Percentiles rank a stretch among this genome's conserved stretches.
phyloP scores from a whole-genome alignment of 2,797 vertebrate species.

The Cryptoprocta ferox region DNA sequence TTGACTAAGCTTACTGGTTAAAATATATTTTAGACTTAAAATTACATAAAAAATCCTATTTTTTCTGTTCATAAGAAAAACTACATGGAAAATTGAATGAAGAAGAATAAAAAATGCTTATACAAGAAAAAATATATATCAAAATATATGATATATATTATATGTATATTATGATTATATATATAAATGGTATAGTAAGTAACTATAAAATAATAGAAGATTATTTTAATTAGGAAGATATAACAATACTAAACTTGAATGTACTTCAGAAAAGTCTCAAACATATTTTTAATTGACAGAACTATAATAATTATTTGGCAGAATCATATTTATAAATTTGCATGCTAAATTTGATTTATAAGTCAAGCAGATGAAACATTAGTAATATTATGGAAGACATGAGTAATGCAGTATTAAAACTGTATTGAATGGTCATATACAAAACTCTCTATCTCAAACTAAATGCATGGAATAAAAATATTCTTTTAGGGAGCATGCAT shows the following conservation, averaged over 20 bases:
- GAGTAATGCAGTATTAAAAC: neutral
- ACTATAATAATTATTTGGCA: neutral
- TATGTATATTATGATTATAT: no score
- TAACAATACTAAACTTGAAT: neutral
- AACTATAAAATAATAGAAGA: neutral
- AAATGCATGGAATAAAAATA: neutral
- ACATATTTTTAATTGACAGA: neutral
- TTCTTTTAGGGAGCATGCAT: neutral
- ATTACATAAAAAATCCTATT: neutral
- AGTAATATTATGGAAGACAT: neutral
- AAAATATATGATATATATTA: no score
- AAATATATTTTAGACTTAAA: neutral
- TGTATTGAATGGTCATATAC: neutral
- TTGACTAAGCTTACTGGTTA: neutral
- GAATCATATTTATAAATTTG: neutral
- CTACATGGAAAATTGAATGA: neutral
- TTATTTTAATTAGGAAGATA: neutral
- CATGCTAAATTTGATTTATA: neutral
- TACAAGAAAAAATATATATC: neutral
- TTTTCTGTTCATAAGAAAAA: neutral
- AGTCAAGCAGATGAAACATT: neutral
- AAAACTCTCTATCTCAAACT: neutral
- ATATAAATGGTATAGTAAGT: neutral
- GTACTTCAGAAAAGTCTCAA: neutral
- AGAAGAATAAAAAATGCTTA: neutral